Evolutionary conservation across 2,888 invertebrate species (phyloP).

Genomic region (Epirrita christyi): DNA sequence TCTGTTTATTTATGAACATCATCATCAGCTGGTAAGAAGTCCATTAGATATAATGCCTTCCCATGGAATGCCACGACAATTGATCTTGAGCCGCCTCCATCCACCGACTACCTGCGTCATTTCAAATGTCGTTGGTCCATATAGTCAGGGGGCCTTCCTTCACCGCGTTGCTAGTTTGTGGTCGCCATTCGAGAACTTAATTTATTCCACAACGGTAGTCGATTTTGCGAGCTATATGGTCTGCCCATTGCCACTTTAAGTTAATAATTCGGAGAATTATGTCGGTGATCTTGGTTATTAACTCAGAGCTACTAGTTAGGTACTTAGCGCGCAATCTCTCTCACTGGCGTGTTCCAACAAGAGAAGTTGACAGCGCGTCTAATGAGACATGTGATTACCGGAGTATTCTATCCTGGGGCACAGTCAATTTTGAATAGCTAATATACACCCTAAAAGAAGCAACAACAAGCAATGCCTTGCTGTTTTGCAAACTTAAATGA

Average conservation of each 20-base stretch:
- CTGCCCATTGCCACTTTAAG: no score
- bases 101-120: background rate
- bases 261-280: no score
- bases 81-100: no score
- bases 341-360: constrained; percentile 22
- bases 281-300: constrained; percentile 11
- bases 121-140: background rate
- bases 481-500: background rate
- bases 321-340: constrained; percentile 30
- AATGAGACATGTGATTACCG: constrained; percentile 40
- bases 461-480: background rate
- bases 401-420: constrained; percentile 31
- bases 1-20: no score
- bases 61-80: no score
- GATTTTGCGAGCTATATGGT: no score
- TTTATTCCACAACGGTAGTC: no score
- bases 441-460: background rate
- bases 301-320: constrained; percentile 30
- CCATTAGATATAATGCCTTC: no score
- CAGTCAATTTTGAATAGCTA: constrained; percentile 3
- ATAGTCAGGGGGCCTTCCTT: no score
- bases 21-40: no score
- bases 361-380: constrained; percentile 30
- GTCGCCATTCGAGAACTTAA: no score
- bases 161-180: no score